phyloP scores from a whole-genome alignment of 2,888 invertebrate genomes.

The Parasteatoda lunata region DNA sequence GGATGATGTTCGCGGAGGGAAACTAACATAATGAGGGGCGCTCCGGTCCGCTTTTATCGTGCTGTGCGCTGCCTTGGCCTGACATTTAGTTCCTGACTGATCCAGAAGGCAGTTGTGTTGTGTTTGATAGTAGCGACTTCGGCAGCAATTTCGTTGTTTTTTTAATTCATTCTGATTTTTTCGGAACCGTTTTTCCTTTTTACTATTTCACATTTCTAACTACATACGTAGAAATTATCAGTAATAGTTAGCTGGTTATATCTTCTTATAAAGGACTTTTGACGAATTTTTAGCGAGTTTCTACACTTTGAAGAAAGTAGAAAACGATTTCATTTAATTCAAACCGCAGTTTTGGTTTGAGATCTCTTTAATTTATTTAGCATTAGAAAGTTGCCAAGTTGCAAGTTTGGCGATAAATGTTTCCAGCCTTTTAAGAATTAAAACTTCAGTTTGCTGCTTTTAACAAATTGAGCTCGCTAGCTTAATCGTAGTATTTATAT shows the following conservation, averaged over 20 bases:
- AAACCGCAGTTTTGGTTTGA: conserved; percentile 52
- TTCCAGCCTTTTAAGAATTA: conserved; percentile 53
- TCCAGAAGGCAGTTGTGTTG: conserved; percentile 70
- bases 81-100: conserved; percentile 79
- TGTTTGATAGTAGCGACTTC: conserved; percentile 70
- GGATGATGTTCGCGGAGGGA: conserved; percentile 42
- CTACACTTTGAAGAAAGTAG: conserved; percentile 36
- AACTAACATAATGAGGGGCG: conserved; percentile 69
- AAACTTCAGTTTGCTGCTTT: conserved; percentile 37
- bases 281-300: conserved; percentile 25
- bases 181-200: conserved; percentile 58
- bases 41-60: conserved; percentile 72
- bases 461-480: conserved; percentile 59
- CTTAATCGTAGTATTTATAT: conserved; percentile 63
- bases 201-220: conserved; percentile 45
- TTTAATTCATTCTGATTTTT: conserved; percentile 69
- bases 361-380: conserved; percentile 31
- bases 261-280: conserved; percentile 42
- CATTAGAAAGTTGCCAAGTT: conserved; percentile 42
- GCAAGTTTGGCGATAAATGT: conserved; percentile 42
- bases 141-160: conserved; percentile 70
- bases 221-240: conserved; percentile 46
- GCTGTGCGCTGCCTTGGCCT: conserved; percentile 72
- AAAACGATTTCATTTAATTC: conserved; percentile 37
- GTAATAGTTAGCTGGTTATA: conserved; percentile 47